These are phyloP conservation scores for Stomorhina lunata DNA, from an alignment of 2,888 invertebrate genomes.

Conservation along the genomic window DNA sequence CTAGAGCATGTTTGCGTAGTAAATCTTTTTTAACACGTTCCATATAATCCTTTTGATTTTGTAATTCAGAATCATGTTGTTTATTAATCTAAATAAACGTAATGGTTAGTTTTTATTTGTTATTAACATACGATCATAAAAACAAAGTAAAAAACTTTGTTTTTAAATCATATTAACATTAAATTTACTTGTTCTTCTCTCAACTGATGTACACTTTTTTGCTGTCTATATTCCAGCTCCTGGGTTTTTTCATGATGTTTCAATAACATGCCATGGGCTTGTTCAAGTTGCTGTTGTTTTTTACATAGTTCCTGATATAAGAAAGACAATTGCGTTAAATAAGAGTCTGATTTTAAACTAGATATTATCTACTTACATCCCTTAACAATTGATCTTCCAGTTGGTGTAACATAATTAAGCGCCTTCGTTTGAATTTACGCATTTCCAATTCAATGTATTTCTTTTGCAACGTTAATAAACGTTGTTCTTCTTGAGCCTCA, in stretches of 20 bases:
- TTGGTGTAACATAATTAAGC: constrained; percentile 91
- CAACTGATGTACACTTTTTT: constrained; percentile 95
- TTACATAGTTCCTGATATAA: constrained; percentile 96
- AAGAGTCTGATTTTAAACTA: constrained; percentile 17
- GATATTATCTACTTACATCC: constrained; percentile 83
- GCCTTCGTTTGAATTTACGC: constrained; percentile 94
- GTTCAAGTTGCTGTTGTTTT: constrained; percentile 96
- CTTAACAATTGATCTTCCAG: constrained; percentile 94
- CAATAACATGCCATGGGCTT: constrained; percentile 95
- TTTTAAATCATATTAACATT: constrained; percentile 6
- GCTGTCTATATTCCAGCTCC: constrained; percentile 96
- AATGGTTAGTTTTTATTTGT: constrained; percentile 1
- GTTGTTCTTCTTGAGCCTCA: constrained; percentile 94
- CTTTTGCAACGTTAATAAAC: constrained; percentile 92
- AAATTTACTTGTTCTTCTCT: constrained; percentile 88
- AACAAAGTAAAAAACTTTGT: constrained; percentile 7
- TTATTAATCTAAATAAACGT: constrained; percentile 82
- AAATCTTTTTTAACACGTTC: constrained; percentile 95
- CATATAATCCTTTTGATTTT: constrained; percentile 98
- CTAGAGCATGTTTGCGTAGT: constrained; percentile 96
- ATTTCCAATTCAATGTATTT: constrained; percentile 95
- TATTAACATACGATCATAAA: not conserved
- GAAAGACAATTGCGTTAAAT: too few relatives aligned
- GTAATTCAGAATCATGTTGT: constrained; percentile 96
- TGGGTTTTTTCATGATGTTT: constrained; percentile 98